Evolutionary conservation across 2,888 invertebrate genomes (phyloP).

Genomic region (Crossocerus cetratus): DNA sequence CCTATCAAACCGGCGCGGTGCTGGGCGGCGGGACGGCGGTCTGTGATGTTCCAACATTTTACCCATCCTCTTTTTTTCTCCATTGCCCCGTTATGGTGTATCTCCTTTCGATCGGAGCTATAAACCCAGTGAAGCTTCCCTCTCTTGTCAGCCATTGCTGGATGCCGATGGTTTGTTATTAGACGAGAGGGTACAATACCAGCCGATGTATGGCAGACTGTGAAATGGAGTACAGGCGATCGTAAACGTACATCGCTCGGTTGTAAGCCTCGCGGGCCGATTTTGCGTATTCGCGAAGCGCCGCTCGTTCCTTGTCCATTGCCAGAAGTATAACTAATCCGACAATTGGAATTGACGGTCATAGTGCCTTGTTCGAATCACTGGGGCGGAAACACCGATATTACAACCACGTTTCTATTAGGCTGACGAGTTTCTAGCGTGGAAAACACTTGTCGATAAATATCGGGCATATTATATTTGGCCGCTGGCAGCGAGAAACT

Average conservation of each 20-base stretch:
- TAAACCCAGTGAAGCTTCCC: conserved; percentile 38
- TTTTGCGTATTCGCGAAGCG: not conserved
- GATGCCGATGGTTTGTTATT: conserved; percentile 27
- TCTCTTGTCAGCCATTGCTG: conserved; percentile 25
- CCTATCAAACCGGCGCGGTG: conserved; percentile 9
- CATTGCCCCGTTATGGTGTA: not conserved
- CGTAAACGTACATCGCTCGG: not conserved
- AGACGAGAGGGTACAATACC: conserved; percentile 27
- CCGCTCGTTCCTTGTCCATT: not conserved
- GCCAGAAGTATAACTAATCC: conserved; percentile 1
- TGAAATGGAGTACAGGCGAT: conserved; percentile 13
- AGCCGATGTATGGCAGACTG: conserved; percentile 3
- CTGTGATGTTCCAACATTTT: not conserved
- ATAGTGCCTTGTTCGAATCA: not conserved
- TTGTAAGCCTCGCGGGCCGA: not conserved
- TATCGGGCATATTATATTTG: not conserved
- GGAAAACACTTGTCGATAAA: not conserved
- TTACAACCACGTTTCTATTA: too few relatives aligned
- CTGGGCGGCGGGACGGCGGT: not conserved
- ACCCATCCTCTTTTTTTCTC: conserved; percentile 10
- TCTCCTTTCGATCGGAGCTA: not conserved
- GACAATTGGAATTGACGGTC: not conserved
- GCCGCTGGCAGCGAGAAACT: not conserved
- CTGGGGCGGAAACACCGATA: too few relatives aligned
- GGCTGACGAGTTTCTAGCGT: too few relatives aligned